Evolutionary conservation across 2,797 vertebrate species (phyloP), one percentile per base, ranked within the genome.

Genomic region (Pagetopsis macropterus): DNA sequence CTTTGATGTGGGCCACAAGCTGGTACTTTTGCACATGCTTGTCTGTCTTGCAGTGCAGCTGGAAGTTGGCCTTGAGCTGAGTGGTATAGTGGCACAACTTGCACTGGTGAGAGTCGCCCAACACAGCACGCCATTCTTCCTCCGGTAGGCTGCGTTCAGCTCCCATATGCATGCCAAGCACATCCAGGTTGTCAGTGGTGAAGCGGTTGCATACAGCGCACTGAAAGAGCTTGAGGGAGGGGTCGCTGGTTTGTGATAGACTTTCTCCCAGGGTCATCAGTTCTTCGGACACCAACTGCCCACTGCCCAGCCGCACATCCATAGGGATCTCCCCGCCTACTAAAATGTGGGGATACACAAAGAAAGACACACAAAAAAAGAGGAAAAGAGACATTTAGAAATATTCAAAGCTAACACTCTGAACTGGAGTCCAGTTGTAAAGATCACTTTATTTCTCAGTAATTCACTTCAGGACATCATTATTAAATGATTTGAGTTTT

Each of bases 1-100:
- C 98, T 92, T 99, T 98, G 94, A 99, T 99, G 90, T 99, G 98
- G 44, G 98, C 98, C 67, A 99, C 97, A 81, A 99, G 96, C 92
- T 99, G 98, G 95, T 97, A 98, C 87, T 99, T 99, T 92, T 99
- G 97, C 82, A 99, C 95, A 0, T 99, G 98, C 89, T 99, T 99
- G 94, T 99, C 98, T 0, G 97, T 99, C 95, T 99, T 99, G 87
- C 98, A 99, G 91, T 99, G 98, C 75, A 99, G 95, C 92, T 99
- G 98, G 92, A 99, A 99, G 94, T 99, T 99, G 88, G 98, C 98
- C 94, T 99, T 99, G 75, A 99, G 97, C 91, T 99, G 98, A 0
- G 98, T 99, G 92, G 97, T 99, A 92, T 99, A 99, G 87, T 96
- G 97, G 93, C 98, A 99, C 82, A 99, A 86, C 93, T 98, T 98